Base-by-base conservation (phyloP, 2,797 vertebrate genomes). In the Adelosebastes latens region DNA sequence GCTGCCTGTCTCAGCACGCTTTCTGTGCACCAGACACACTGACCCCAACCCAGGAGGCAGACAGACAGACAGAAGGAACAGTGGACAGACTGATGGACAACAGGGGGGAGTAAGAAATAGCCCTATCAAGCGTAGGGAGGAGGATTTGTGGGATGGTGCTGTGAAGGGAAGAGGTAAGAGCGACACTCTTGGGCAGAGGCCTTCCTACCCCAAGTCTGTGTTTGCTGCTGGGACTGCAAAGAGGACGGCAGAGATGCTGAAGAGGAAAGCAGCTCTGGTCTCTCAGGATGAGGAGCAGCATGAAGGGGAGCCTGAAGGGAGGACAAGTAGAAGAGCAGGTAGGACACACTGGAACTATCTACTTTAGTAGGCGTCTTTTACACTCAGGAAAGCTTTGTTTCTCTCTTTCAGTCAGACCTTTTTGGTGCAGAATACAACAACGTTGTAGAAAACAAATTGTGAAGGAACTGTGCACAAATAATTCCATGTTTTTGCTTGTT, bases 171-270 rank as follows among this genome's bases (percentile, higher is more conserved):
- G 22, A 27, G 32, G 27, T 10, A 76, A 68, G n/a, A 72, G 58
- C 27, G 75, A 53, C 12, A n/a, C 39, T 25, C 1, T 39, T 4
- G 42, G 24, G 56, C 80, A 81, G 27, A 87, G 16, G 18, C 22
- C 68, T 25, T 56, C 73, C 9, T 75, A 81, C 32, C 75, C 91
- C 6, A 95, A 86, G 69, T 96, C 94, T 25, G 89, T 96, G 71
- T 98, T 98, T 86, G 93, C 96, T 86, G 96, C 96, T 31, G 96
- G 95, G 64, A 95, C 94, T 0, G 96, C 96, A 0, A 97, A 96
- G 88, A 97, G 89, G 84, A 94, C 53, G 3, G 65, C 95, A 3
- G 92, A 95, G 65, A 61, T 77, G 2, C 1, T 85, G 71, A 95
- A 27, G 75, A 93, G 62, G 58, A 95, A 90, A 72, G 14, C 66